Percentiles rank a stretch among this genome's conserved stretches.
These are phyloP conservation scores for Brachylomia viminalis DNA, from an alignment of 2,888 invertebrate genomes.

Conservation along the genomic window DNA sequence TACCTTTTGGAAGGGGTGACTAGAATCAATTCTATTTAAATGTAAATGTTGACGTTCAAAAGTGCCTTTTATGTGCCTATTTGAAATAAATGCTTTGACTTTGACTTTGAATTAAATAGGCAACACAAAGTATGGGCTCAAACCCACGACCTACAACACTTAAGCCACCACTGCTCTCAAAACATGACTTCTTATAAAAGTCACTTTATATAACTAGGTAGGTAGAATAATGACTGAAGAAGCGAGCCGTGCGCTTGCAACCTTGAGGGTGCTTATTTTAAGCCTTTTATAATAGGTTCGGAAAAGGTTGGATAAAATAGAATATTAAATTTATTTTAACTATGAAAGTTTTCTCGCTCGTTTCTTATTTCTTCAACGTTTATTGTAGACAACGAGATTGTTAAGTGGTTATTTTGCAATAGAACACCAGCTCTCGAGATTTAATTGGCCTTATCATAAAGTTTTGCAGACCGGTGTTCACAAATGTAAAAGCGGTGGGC, in stretches of 20 bases:
- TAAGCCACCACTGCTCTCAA: not conserved
- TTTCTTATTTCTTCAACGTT: not conserved
- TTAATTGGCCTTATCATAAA: not conserved
- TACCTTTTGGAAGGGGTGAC: too few relatives aligned
- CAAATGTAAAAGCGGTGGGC: not conserved
- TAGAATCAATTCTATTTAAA: too few relatives aligned
- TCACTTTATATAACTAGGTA: not conserved
- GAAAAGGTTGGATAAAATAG: conserved; percentile 19
- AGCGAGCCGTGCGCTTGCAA: conserved; percentile 35
- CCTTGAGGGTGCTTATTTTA: conserved; percentile 33
- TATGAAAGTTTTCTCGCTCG: not conserved
- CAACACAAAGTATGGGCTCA: too few relatives aligned
- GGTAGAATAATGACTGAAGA: conserved; percentile 17
- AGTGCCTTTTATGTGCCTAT: too few relatives aligned
- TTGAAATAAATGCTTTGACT: too few relatives aligned
- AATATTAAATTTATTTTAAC: conserved; percentile 14
- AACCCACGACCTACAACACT: not conserved
- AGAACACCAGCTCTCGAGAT: not conserved
- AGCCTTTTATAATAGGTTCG: conserved; percentile 41
- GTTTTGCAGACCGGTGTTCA: not conserved
- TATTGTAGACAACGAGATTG: not conserved
- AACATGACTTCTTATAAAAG: not conserved
- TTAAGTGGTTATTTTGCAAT: not conserved
- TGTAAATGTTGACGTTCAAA: too few relatives aligned
- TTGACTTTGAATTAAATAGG: too few relatives aligned